phyloP scores from a whole-genome alignment of 2,888 invertebrate genomes.

The Vanessa cardui region DNA sequence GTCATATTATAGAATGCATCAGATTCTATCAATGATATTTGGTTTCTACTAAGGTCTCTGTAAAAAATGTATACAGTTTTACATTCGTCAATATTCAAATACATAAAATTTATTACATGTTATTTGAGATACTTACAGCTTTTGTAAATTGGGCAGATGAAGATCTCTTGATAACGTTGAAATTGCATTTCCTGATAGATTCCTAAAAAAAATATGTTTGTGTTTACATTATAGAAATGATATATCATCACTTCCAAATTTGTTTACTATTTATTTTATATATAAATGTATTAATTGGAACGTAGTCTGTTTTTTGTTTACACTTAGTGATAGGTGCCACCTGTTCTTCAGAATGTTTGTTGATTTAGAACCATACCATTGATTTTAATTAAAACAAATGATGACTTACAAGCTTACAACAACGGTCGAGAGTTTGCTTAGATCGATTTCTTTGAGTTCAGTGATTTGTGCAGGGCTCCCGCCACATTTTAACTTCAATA shows the following conservation, averaged over 20 bases:
- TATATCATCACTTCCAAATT: conserved; percentile 5
- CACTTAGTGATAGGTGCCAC: conserved; percentile 10
- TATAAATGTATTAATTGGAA: background rate
- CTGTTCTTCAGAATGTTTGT: conserved; percentile 30
- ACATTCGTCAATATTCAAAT: conserved; percentile 17
- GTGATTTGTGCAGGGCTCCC: conserved; percentile 83
- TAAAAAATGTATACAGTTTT: conserved; percentile 31
- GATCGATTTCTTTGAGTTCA: conserved; percentile 84
- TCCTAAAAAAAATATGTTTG: conserved; percentile 75
- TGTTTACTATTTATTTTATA: too few species aligned
- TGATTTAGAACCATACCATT: conserved; percentile 5
- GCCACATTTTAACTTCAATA: conserved; percentile 85
- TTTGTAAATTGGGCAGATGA: conserved; percentile 85
- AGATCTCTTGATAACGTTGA: conserved; percentile 84
- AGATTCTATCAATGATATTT: conserved; percentile 87
- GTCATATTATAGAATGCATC: conserved; percentile 89
- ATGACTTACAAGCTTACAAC: conserved; percentile 86
- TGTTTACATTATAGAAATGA: background rate
- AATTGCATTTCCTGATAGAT: conserved; percentile 85
- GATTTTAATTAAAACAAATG: conserved; percentile 2
- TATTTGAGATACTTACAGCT: conserved; percentile 83
- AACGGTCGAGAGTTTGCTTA: conserved; percentile 83
- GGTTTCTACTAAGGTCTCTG: conserved; percentile 92
- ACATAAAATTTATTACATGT: background rate
- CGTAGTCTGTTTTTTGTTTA: conserved; percentile 10